phyloP scores from a whole-genome alignment of 2,888 invertebrate genomes.

The Ichneumon xanthorius region DNA sequence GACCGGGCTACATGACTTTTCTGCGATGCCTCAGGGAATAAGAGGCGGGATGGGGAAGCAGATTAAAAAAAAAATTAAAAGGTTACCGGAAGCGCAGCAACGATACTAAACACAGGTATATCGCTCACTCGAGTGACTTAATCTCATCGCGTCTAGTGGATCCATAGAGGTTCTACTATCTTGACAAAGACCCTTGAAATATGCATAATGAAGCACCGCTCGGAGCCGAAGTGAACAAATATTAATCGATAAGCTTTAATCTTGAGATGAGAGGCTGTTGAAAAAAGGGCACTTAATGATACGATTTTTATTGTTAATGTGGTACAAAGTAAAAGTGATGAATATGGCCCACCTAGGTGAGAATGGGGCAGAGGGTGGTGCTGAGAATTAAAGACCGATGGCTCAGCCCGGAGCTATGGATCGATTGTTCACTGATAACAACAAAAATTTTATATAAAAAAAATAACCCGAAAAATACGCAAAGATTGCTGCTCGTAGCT shows the following conservation, averaged over 20 bases:
- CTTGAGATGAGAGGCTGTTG: constrained; percentile 27
- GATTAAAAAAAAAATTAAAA: constrained; percentile 5
- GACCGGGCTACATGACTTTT: constrained; percentile 21
- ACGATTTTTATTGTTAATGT: constrained; percentile 2
- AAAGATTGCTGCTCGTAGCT: too few relatives aligned
- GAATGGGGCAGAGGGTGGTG: too few relatives aligned
- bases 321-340: not conserved
- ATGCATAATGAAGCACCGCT: constrained; percentile 54
- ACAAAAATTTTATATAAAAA: too few relatives aligned
- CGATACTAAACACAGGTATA: constrained; percentile 5
- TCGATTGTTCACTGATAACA: too few relatives aligned
- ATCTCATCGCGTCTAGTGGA: constrained; percentile 41
- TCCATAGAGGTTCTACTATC: constrained; percentile 52
- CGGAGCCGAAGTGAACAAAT: constrained; percentile 15
- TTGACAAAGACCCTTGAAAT: constrained; percentile 56
- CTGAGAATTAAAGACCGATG: too few relatives aligned
- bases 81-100: constrained; percentile 17
- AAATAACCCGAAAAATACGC: too few relatives aligned
- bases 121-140: constrained; percentile 42
- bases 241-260: constrained; percentile 32
- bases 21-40: not conserved
- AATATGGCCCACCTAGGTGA: too few relatives aligned
- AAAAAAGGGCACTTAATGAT: constrained; percentile 27
- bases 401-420: too few relatives aligned
- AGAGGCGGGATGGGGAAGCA: not conserved